Percentiles rank a stretch among this genome's conserved stretches.
phyloP scores from a whole-genome alignment of 1,140 invertebrate genomes.

The Pogonognathellus flavescens region DNA sequence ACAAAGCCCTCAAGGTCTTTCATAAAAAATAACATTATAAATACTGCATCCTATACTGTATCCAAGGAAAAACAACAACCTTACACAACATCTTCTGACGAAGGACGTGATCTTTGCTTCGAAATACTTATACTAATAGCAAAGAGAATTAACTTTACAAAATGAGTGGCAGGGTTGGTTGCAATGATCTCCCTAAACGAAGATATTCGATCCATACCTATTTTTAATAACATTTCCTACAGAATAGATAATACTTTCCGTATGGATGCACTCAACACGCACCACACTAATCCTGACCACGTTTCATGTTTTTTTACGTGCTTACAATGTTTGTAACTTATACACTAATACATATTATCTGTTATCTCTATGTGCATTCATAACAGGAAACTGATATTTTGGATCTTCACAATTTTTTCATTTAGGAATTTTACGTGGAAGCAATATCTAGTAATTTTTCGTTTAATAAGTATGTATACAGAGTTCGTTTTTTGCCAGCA shows the following conservation, averaged over 20 bases:
- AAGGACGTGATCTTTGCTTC: constrained; percentile 4
- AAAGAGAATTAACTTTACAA: neutral
- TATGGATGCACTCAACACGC: too few species aligned
- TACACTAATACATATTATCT: too few species aligned
- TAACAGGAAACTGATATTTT: constrained; percentile 36
- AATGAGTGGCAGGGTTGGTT: neutral
- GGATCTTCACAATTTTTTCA: constrained; percentile 6
- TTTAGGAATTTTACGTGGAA: neutral
- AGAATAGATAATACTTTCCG: too few species aligned
- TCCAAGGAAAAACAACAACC: constrained; percentile 10
- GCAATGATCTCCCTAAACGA: neutral
- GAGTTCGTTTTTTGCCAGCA: too few species aligned
- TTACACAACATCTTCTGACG: constrained; percentile 31
- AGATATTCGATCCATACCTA: neutral
- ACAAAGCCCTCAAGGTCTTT: constrained; percentile 30
- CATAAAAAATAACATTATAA: constrained; percentile 27
- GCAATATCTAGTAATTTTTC: too few species aligned
- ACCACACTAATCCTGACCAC: too few species aligned
- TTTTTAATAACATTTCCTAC: too few species aligned
- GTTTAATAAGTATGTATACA: too few species aligned
- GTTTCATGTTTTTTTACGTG: too few species aligned
- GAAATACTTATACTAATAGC: neutral
- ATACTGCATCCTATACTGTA: too few species aligned
- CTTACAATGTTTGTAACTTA: too few species aligned
- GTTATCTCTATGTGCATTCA: too few species aligned